A percentile compares a stretch with the other conserved stretches of the same genome.
These are phyloP conservation scores for Cephus sareptanus DNA, from an alignment of 2,888 invertebrate species.

Conservation along the genomic window DNA sequence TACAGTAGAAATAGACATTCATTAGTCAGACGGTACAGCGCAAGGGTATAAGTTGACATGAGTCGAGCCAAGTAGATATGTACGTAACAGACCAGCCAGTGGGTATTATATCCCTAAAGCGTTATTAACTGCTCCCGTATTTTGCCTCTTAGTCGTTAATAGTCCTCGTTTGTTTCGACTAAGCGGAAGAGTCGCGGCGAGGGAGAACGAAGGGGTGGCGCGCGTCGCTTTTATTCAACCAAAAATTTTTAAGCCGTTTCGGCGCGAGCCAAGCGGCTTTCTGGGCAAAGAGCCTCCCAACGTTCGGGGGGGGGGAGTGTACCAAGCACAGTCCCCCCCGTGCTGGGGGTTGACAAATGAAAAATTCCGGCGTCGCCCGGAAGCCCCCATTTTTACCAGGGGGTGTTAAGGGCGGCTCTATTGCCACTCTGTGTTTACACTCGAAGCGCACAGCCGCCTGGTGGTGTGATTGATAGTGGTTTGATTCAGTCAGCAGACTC, in stretches of 20 bases:
- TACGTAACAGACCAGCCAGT: too few relatives aligned
- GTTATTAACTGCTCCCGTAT: constrained; percentile 66
- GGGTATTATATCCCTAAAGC: constrained; percentile 65
- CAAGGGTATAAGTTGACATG: too few relatives aligned
- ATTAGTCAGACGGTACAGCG: constrained; percentile 52
- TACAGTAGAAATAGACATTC: constrained; percentile 48
- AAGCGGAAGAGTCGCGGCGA: constrained; percentile 38
- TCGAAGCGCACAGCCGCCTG: constrained; percentile 25
- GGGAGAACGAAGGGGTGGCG: too few relatives aligned
- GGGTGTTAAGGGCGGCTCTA: constrained; percentile 19
- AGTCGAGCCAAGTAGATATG: too few relatives aligned
- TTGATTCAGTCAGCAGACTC: constrained; percentile 56
- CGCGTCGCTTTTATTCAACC: too few relatives aligned
- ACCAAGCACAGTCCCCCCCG: too few relatives aligned
- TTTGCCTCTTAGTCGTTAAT: constrained; percentile 65
- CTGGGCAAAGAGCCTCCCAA: too few relatives aligned
- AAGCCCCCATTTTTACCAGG: constrained; percentile 24
- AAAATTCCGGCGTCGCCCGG: constrained; percentile 23
- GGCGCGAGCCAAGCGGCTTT: background rate
- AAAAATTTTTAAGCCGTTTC: too few relatives aligned
- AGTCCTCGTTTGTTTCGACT: constrained; percentile 62
- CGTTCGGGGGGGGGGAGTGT: too few relatives aligned
- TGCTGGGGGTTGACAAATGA: constrained; percentile 25
- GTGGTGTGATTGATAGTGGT: constrained; percentile 56
- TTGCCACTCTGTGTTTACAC: constrained; percentile 30